Conservation (phyloP, 2,113 vertebrate species). For the Tapirus terrestris region DNA sequence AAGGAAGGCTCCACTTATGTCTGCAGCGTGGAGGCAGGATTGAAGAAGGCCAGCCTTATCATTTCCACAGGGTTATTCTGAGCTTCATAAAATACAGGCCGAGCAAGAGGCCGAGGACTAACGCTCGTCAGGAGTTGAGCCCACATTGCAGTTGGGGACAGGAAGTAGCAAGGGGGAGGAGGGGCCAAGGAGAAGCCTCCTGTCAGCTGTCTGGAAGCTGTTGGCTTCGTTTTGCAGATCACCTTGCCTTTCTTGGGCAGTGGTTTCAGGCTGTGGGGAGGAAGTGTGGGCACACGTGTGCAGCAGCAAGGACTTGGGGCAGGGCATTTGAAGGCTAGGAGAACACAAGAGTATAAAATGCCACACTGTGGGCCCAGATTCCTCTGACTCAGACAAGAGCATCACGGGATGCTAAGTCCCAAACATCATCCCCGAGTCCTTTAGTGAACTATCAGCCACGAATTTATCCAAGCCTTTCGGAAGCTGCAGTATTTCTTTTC, state of each 20-base stretch:
- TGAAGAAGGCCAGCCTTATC: slow-evolving; percentile 7
- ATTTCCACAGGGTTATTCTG: neutral
- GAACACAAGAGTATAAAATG: neutral
- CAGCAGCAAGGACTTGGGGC: neutral
- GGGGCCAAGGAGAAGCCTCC: neutral
- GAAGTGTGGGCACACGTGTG: neutral
- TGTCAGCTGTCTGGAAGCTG: neutral
- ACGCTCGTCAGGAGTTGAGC: neutral
- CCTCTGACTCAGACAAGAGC: neutral
- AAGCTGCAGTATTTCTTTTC: neutral
- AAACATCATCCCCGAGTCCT: neutral
- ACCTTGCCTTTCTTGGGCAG: neutral
- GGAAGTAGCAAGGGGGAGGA: neutral
- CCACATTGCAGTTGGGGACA: neutral
- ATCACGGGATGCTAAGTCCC: neutral
- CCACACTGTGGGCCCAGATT: neutral
- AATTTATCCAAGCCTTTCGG: slow-evolving; percentile 16
- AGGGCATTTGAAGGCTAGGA: neutral
- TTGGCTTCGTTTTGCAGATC: neutral
- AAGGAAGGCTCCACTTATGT: neutral
- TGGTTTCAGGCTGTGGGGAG: neutral
- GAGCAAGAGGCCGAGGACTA: neutral
- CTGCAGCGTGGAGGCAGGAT: neutral
- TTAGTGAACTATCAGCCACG: slow-evolving; percentile 27
- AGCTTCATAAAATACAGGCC: neutral